Base-by-base conservation (phyloP, 2,888 invertebrate species). In the Caradrina kadenii region DNA sequence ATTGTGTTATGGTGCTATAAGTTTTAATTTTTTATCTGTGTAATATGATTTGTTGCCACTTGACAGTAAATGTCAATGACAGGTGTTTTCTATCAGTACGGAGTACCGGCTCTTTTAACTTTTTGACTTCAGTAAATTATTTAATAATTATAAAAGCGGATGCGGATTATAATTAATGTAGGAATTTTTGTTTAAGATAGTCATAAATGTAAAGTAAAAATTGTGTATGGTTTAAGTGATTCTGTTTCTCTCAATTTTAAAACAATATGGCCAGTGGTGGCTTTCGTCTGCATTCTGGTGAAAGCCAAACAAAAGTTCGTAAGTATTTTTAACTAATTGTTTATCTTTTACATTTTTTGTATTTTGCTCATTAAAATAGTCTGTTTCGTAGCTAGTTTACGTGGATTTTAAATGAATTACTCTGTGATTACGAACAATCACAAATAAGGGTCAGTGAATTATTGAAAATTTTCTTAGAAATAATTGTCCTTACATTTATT, bases 271-370 rank as follows among this genome's bases (percentile, higher is more conserved):
- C 76, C 17, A 85, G 73, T 56, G 56, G 80, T 13, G 69, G 83
- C 5, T 83, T 83, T 63, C 81, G 69, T n/a, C 62, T 83, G 31
- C 66, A 66, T 53, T 85, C 83, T 66, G 50, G 69, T 35, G 45
- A 65, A 53, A 66, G 39, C 11, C 59, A 69, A 70, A n/a, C 53
- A 4, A 63, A 67, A n/a, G 26, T 26, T 13, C 79, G 83, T 83
- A 74, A 56, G 69, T 21, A 22, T 11, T 39, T 53, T 45, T 35
- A 1, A 22, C 17, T 3, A 11, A 22, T 45, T 22, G 21, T 60
- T 31, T 15, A 31, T 11, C 10, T 0, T 22, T 15, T 17, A 31
- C 4, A 13, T 56, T 68, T 35, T 49, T 4, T 13, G 15, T 67
- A 42, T 21, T 21, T 15, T 53, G 6, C 19, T 21, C 35, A 7